phyloP scores from a whole-genome alignment of 1,140 invertebrate genomes.

The Melipona quadrifasciata region DNA sequence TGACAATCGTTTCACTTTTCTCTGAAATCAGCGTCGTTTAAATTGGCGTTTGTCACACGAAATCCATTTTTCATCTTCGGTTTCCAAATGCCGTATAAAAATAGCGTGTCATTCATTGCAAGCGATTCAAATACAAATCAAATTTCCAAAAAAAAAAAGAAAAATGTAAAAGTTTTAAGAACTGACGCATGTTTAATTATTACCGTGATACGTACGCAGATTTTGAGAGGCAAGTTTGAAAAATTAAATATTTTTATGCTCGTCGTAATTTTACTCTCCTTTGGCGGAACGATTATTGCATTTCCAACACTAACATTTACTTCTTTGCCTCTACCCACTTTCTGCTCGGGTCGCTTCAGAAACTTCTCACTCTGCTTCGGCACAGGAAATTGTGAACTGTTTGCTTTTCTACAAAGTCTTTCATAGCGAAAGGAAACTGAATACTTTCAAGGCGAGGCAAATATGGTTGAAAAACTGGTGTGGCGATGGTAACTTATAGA shows the following conservation, averaged over 20 bases:
- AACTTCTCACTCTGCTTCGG: constrained; percentile 9
- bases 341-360: background rate
- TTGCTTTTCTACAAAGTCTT: constrained; percentile 23
- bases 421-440: constrained; percentile 21
- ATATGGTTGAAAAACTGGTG: background rate
- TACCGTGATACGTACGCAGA: too few species aligned
- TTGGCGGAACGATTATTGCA: constrained; percentile 5
- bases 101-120: accelerated
- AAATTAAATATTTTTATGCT: background rate
- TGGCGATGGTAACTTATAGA: background rate
- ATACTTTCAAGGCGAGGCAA: constrained; percentile 7
- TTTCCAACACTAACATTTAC: constrained; percentile 31
- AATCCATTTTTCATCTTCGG: background rate
- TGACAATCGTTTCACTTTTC: background rate
- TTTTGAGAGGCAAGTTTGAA: background rate
- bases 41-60: too few species aligned
- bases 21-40: background rate
- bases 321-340: background rate
- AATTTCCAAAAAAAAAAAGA: too few species aligned
- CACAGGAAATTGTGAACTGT: constrained; percentile 19
- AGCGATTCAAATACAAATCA: too few species aligned
- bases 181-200: background rate
- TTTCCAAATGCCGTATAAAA: background rate
- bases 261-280: background rate
- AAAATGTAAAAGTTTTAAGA: too few species aligned